These are phyloP conservation scores for Lithophane semibrunnea DNA, from an alignment of 2,888 invertebrate genomes.

Conservation along the genomic window DNA sequence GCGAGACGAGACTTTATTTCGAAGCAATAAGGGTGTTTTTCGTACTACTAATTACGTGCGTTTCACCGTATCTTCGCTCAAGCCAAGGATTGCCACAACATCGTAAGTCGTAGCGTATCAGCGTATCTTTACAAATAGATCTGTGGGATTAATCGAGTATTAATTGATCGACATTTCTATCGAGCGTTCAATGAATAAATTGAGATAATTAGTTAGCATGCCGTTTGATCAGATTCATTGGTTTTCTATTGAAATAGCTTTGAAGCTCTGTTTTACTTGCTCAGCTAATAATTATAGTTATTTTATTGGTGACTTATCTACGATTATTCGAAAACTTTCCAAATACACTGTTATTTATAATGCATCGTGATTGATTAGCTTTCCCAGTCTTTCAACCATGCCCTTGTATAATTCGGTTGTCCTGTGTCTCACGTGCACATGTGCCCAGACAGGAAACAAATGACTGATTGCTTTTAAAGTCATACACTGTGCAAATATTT, in stretches of 20 bases:
- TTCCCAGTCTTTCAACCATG: neutral
- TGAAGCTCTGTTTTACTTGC: neutral
- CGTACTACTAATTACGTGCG: neutral
- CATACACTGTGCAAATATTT: neutral
- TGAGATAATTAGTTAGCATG: slow-evolving; percentile 32
- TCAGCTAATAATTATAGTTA: neutral
- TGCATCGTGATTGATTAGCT: neutral
- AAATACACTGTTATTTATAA: neutral
- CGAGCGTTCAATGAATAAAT: slow-evolving; percentile 29
- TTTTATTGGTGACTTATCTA: neutral
- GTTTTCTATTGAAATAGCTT: slow-evolving; percentile 18
- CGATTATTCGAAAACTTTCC: neutral
- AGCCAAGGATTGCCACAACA: slow-evolving; percentile 53
- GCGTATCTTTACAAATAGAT: slow-evolving; percentile 53
- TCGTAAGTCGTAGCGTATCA: slow-evolving; percentile 16
- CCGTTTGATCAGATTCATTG: slow-evolving; percentile 5
- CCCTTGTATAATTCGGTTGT: neutral
- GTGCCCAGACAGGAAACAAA: neutral
- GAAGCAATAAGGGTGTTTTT: neutral
- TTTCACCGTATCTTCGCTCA: slow-evolving; percentile 3
- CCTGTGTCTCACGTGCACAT: neutral
- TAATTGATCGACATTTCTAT: slow-evolving; percentile 55
- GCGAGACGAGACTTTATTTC: neutral
- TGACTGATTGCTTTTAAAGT: neutral
- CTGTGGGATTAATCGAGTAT: slow-evolving; percentile 29